Evolutionary conservation across 1,140 invertebrate genomes (phyloP), one percentile per base, ranked within the genome.

Genomic region (Venustaconcha ellipsiformis): DNA sequence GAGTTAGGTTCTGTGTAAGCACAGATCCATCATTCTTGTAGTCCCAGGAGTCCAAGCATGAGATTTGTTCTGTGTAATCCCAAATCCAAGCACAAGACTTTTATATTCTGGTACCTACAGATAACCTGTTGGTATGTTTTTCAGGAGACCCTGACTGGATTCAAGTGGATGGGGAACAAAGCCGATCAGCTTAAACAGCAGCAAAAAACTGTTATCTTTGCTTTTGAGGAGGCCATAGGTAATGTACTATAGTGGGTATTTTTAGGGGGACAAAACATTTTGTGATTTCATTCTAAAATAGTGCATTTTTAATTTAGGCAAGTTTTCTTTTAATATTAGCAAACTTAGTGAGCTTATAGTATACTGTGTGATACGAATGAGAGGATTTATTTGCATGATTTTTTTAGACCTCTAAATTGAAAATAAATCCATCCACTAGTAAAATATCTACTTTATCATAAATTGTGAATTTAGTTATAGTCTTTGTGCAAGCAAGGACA

Each of bases 131-230:
- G 58, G 4, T 74, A 37, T 73, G 8, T 56, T 23, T 76, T 78
- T 56, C 82, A 95, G 89, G 97, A 99, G 91, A 99, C 98, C 0
- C 91, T 99, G 65, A 99, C 99, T n/a, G 93, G 99, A 0, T 99
- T 99, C 87, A 99, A 99, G 87, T 99, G 98, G 97, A 99, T 99
- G 95, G 98, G 96, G 86, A 99, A 99, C 88, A 93, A 92, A 89
- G 92, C 94, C 0, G 88, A 94, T 57, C 92, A 97, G n/a, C 87
- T 98, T 37, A 89, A 93, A 59, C 89, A 87, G 18, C 60, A 89
- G 72, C 90, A 89, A 62, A 88, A 96, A 84, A 90, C 90, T 1
- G 95, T 99, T 1, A 87, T 99, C 60, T 97, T 99, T 91, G 97
- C 97, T 0, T 99, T 95, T 90, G 98, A 99, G 91, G 92, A 93